Conservation (phyloP, 2,888 invertebrate genomes). For the Tetropium fuscum region DNA sequence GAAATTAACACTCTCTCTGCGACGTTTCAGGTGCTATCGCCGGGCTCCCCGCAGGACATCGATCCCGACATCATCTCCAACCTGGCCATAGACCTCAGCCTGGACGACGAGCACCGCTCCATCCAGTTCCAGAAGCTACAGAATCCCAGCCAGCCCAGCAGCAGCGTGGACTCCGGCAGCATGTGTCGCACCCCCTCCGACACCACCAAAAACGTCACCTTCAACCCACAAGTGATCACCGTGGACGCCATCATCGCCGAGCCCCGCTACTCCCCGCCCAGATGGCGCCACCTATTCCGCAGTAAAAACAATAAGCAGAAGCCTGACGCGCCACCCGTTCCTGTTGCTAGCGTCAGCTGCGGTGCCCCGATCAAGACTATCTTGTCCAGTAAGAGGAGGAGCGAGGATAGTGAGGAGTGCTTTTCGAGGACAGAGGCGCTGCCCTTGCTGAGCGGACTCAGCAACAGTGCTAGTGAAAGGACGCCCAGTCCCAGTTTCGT, state of each 20-base stretch:
- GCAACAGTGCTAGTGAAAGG: slow-evolving; percentile 60
- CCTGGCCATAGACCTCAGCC: slow-evolving; percentile 63
- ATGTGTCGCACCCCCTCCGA: slow-evolving; percentile 60
- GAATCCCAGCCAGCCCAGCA: slow-evolving; percentile 47
- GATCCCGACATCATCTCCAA: slow-evolving; percentile 65
- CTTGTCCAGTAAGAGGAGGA: slow-evolving; percentile 39
- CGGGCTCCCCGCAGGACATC: slow-evolving; percentile 54
- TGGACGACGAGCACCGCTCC: slow-evolving; percentile 62
- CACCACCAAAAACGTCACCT: slow-evolving; percentile 63
- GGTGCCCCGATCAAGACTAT: slow-evolving; percentile 48
- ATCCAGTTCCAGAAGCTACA: slow-evolving; percentile 51
- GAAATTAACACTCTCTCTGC: neutral
- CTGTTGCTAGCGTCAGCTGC: slow-evolving; percentile 25
- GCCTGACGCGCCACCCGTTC: slow-evolving; percentile 34
- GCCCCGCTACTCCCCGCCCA: slow-evolving; percentile 42
- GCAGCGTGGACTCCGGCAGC: slow-evolving; percentile 60
- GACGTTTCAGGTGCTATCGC: slow-evolving; percentile 44
- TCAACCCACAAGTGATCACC: slow-evolving; percentile 62
- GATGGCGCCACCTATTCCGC: slow-evolving; percentile 51
- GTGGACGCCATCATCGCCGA: slow-evolving; percentile 43
- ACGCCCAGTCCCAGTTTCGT: slow-evolving; percentile 69
- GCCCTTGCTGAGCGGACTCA: slow-evolving; percentile 69
- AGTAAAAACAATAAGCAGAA: slow-evolving; percentile 41
- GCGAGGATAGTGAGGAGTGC: slow-evolving; percentile 41
- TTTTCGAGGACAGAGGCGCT: slow-evolving; percentile 68